Evolutionary conservation across 2,797 vertebrate species (phyloP).

Genomic region (Decapterus maruadsi): DNA sequence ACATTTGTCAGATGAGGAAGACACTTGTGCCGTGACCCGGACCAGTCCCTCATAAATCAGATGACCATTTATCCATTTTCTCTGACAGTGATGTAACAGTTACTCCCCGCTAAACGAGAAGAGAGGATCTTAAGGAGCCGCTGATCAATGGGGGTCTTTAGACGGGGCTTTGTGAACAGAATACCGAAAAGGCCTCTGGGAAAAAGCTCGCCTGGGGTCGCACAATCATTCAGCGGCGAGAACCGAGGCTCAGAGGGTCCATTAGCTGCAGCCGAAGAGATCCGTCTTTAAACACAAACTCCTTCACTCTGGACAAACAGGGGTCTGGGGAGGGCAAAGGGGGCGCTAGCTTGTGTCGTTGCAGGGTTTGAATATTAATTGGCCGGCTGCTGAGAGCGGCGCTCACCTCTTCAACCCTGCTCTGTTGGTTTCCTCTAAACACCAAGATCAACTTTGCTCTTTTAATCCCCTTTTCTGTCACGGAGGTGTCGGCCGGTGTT

Average conservation of each 20-base stretch:
- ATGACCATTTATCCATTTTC: conserved; percentile 59
- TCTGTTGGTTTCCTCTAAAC: conserved; percentile 30
- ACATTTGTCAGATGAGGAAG: conserved; percentile 22
- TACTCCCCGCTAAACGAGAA: conserved; percentile 47
- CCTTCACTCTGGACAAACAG: conserved; percentile 49
- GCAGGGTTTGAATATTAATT: conserved; percentile 60
- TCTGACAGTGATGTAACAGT: conserved; percentile 76
- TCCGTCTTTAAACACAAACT: conserved; percentile 49
- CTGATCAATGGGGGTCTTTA: conserved; percentile 80
- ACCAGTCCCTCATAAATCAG: conserved; percentile 58
- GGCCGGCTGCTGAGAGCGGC: not conserved
- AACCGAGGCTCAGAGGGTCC: conserved; percentile 32
- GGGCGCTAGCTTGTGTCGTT: conserved; percentile 1
- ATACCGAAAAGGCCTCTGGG: conserved; percentile 66
- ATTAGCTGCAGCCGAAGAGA: conserved; percentile 45
- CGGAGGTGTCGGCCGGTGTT: conserved; percentile 20
- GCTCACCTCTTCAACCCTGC: conserved; percentile 39
- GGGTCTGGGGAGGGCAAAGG: conserved; percentile 28
- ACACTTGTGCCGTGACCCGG: not conserved
- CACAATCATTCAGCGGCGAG: conserved; percentile 40
- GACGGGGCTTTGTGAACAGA: conserved; percentile 66
- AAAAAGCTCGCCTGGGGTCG: conserved; percentile 48
- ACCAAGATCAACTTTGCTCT: conserved; percentile 35
- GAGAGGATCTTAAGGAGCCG: conserved; percentile 66
- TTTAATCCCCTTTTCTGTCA: conserved; percentile 36